phyloP scores from a whole-genome alignment of 2,113 vertebrate species.

The Galemys pyrenaicus region DNA sequence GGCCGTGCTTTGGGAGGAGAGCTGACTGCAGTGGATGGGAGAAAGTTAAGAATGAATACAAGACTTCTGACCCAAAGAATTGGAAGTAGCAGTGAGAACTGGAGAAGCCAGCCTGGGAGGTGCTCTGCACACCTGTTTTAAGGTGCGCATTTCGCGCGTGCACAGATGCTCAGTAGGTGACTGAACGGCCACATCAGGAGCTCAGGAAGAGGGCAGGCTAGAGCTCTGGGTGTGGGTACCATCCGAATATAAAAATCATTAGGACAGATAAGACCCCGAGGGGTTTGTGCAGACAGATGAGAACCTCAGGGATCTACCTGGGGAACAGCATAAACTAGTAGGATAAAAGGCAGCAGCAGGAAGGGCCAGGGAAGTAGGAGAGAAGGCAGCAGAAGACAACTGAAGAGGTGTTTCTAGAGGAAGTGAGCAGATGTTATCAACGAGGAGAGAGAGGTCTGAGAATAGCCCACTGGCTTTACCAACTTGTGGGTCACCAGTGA shows the following conservation, averaged over 20 bases:
- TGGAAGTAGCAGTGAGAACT: neutral
- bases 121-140: too few species aligned
- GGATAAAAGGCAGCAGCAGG: neutral
- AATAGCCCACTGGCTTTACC: too few species aligned
- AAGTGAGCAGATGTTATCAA: neutral
- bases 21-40: neutral
- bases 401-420: neutral
- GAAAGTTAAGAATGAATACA: neutral
- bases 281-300: accelerated
- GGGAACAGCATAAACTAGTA: neutral
- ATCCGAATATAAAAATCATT: too few species aligned
- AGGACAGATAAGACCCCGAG: neutral
- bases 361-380: neutral
- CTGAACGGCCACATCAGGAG: neutral
- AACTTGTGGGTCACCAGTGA: neutral
- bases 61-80: neutral
- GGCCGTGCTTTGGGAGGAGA: neutral
- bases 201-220: neutral
- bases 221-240: neutral
- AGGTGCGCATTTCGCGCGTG: too few species aligned
- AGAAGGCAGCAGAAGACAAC: neutral
- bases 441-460: neutral
- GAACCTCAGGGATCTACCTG: too few species aligned
- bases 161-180: accelerated
- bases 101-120: neutral